Evolutionary conservation across 2,888 invertebrate species (phyloP).

Genomic region (Pelosia muscerda): DNA sequence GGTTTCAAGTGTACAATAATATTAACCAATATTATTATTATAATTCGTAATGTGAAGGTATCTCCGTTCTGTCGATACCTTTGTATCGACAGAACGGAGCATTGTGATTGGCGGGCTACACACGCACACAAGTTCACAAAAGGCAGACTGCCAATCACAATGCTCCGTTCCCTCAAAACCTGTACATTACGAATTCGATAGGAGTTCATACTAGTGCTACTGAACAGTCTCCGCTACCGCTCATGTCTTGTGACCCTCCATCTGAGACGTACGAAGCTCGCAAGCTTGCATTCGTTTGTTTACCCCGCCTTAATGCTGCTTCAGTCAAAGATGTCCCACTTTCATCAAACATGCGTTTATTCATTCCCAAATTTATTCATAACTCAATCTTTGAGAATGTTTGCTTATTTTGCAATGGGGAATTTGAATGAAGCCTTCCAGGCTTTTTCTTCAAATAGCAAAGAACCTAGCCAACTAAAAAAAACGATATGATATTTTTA

Average conservation of each 20-base stretch:
- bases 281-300: conserved; percentile 41
- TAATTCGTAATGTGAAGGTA: too few relatives aligned
- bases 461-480: too few relatives aligned
- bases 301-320: conserved; percentile 38
- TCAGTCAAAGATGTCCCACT: conserved; percentile 38
- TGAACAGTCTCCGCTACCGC: conserved; percentile 7
- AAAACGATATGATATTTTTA: background rate
- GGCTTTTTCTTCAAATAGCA: background rate
- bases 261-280: conserved; percentile 16
- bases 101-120: too few relatives aligned
- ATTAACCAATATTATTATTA: too few relatives aligned
- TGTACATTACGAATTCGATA: too few relatives aligned
- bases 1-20: too few relatives aligned
- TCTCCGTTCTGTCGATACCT: too few relatives aligned
- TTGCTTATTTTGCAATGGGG: conserved; percentile 1
- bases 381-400: conserved; percentile 18
- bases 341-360: conserved; percentile 38
- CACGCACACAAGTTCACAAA: too few relatives aligned
- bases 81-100: too few relatives aligned
- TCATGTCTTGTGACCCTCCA: background rate
- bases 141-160: too few relatives aligned
- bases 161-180: too few relatives aligned
- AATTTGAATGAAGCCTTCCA: background rate
- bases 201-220: too few relatives aligned
- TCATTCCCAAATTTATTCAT: conserved; percentile 32